Percentiles rank a stretch among this genome's conserved stretches.
These are phyloP conservation scores for Chrysoperla carnea DNA, from an alignment of 1,140 invertebrate genomes.

Conservation along the genomic window DNA sequence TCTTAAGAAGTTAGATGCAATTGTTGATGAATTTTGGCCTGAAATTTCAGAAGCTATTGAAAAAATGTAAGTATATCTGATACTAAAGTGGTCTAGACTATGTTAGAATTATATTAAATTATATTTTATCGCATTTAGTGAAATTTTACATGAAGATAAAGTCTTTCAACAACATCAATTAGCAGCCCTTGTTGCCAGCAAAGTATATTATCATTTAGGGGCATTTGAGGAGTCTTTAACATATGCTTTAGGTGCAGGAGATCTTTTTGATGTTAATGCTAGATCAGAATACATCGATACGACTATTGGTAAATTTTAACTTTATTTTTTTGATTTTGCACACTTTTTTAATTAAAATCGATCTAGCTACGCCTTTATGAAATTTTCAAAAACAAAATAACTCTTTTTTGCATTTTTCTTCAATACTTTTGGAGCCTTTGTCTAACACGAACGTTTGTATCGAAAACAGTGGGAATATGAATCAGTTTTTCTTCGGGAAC, in stretches of 20 bases:
- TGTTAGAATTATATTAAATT: too few relatives aligned
- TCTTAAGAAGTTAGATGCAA: slow-evolving; percentile 71
- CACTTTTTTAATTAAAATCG: too few relatives aligned
- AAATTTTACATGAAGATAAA: slow-evolving; percentile 89
- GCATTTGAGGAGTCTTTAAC: slow-evolving; percentile 90
- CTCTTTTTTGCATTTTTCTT: not conserved
- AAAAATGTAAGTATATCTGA: slow-evolving; percentile 57
- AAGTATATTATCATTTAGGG: slow-evolving; percentile 96
- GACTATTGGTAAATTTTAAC: slow-evolving; percentile 55
- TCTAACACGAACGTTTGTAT: too few relatives aligned
- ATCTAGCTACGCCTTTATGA: too few relatives aligned
- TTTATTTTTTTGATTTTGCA: not conserved
- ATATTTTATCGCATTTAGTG: slow-evolving; percentile 29
- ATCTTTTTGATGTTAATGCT: slow-evolving; percentile 86
- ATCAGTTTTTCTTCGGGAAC: too few relatives aligned
- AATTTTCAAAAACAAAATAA: slow-evolving; percentile 1
- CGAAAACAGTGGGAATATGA: too few relatives aligned
- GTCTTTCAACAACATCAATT: slow-evolving; percentile 74
- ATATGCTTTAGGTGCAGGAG: slow-evolving; percentile 83
- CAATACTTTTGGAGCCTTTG: too few relatives aligned
- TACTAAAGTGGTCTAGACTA: not conserved
- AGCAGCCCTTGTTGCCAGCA: slow-evolving; percentile 93
- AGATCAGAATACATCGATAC: slow-evolving; percentile 93
- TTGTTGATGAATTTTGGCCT: slow-evolving; percentile 97
- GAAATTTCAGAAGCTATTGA: slow-evolving; percentile 96